Evolutionary conservation across 2,797 vertebrate species (phyloP).

Genomic region (Cottoperca gobio): DNA sequence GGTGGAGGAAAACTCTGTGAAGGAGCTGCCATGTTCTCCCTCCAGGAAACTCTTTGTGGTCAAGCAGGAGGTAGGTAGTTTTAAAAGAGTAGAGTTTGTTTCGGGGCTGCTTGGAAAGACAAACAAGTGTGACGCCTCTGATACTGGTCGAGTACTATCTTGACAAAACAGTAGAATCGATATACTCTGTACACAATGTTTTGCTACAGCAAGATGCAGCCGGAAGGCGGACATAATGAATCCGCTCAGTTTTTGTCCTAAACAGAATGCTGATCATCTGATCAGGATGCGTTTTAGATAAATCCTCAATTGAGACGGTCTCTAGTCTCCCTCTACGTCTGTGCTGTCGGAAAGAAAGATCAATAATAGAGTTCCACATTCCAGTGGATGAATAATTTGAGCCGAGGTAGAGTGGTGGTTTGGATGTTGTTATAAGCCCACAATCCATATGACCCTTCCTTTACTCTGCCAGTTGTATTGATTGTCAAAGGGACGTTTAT

Average conservation of each 20-base stretch:
- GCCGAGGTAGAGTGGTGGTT: conserved; percentile 31
- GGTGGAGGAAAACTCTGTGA: conserved; percentile 94
- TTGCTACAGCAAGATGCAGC: too few species aligned
- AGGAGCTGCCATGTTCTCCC: conserved; percentile 92
- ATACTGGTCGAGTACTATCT: not conserved
- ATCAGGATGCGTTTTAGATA: conserved; percentile 39
- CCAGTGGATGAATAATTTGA: conserved; percentile 41
- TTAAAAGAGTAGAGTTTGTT: not conserved
- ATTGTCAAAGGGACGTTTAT: conserved; percentile 8
- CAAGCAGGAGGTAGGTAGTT: conserved; percentile 93
- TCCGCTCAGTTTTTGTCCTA: conserved; percentile 8
- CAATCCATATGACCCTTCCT: conserved; percentile 35
- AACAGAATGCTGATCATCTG: conserved; percentile 41
- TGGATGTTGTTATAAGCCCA: conserved; percentile 31
- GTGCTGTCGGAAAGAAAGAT: conserved; percentile 41
- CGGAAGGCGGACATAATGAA: conserved; percentile 4
- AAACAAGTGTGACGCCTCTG: not conserved
- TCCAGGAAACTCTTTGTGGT: conserved; percentile 92
- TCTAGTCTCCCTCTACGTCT: not conserved
- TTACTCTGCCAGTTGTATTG: conserved; percentile 19
- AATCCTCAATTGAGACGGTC: conserved; percentile 38
- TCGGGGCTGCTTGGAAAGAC: not conserved
- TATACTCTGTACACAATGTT: too few species aligned
- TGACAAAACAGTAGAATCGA: conserved; percentile 8
- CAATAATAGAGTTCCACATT: conserved; percentile 57